A percentile compares a stretch with the other conserved stretches of the same genome.
phyloP scores from a whole-genome alignment of 2,888 invertebrate genomes.

The Linnaemya tessellans region DNA sequence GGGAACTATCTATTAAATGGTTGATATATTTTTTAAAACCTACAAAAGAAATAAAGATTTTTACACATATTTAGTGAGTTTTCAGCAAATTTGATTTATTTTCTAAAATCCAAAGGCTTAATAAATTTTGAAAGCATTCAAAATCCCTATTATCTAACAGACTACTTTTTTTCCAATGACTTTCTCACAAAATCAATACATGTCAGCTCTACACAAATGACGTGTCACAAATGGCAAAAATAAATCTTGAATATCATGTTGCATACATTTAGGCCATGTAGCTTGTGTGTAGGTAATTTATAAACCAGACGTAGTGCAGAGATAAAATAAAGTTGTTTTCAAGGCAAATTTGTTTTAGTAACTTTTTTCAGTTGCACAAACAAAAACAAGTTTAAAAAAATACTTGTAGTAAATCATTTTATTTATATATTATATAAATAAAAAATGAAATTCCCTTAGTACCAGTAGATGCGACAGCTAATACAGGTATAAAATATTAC shows the following conservation, averaged over 20 bases:
- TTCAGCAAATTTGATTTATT: slow-evolving; percentile 1
- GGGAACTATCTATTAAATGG: too few relatives aligned
- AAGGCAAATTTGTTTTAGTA: neutral
- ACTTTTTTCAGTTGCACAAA: neutral
- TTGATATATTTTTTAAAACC: too few relatives aligned
- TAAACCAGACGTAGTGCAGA: neutral
- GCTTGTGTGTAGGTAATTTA: neutral
- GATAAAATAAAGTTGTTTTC: neutral
- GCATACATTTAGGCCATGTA: neutral
- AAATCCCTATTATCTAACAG: neutral
- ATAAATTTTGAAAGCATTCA: neutral
- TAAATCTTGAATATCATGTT: neutral
- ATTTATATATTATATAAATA: slow-evolving; percentile 9
- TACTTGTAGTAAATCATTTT: slow-evolving; percentile 37
- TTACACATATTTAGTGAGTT: too few relatives aligned
- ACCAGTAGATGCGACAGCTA: slow-evolving; percentile 3
- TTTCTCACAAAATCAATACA: neutral
- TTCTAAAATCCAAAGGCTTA: neutral
- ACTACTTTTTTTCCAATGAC: neutral
- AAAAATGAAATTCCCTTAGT: slow-evolving; percentile 22
- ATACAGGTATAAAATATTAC: slow-evolving; percentile 34
- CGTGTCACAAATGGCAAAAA: neutral
- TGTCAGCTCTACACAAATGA: neutral
- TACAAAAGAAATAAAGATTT: too few relatives aligned
- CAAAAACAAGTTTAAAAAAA: neutral